Conservation (phyloP, 2,888 invertebrate genomes). For the Hydrotaea diabolus region DNA sequence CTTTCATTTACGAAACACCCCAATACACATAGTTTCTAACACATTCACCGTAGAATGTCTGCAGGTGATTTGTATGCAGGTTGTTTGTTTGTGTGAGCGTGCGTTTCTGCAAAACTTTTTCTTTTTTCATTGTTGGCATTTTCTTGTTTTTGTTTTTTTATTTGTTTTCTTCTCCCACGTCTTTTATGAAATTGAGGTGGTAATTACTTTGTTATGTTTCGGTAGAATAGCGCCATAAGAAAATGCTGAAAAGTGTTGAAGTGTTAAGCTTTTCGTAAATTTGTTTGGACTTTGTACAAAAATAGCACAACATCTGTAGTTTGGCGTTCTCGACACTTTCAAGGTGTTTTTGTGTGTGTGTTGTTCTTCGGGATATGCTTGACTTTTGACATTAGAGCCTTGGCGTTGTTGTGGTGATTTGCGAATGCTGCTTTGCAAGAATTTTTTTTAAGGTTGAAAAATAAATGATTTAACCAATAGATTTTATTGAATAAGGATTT, state of each 20-base stretch:
- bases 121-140: background rate
- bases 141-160: conserved; percentile 1
- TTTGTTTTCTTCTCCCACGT: background rate
- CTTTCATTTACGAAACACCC: too few relatives aligned
- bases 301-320: conserved; percentile 4
- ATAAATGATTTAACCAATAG: too few relatives aligned
- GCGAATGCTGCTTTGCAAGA: too few relatives aligned
- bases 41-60: too few relatives aligned
- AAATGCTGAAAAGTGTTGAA: conserved; percentile 67
- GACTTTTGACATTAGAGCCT: background rate
- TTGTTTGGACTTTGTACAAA: conserved; percentile 55
- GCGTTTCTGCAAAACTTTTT: background rate
- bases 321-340: background rate
- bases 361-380: background rate
- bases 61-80: background rate
- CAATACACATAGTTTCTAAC: too few relatives aligned
- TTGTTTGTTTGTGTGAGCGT: background rate
- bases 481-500: too few relatives aligned
- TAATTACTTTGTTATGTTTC: conserved; percentile 64
- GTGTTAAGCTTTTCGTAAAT: conserved; percentile 69
- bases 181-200: conserved; percentile 50
- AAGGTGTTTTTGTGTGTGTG: background rate
- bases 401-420: background rate
- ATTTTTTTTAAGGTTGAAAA: too few relatives aligned
- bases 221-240: conserved; percentile 44